phyloP scores from a whole-genome alignment of 2,113 vertebrate species.

The Melanostigma gelatinosum region DNA sequence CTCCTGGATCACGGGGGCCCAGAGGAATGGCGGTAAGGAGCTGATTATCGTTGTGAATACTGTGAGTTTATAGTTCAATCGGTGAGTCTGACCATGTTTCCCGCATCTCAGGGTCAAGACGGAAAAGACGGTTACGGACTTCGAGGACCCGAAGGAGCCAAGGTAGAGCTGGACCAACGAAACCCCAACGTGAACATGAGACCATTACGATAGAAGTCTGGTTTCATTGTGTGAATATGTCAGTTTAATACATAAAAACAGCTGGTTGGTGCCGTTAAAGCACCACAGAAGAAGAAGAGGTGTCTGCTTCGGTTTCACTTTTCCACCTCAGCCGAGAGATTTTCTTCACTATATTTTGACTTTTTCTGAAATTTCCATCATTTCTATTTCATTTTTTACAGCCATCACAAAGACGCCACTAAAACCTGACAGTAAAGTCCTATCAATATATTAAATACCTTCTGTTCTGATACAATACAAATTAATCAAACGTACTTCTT shows the following conservation, averaged over 20 bases:
- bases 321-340: too few species aligned
- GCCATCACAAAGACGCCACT: too few species aligned
- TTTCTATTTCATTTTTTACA: too few species aligned
- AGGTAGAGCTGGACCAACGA: neutral
- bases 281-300: neutral
- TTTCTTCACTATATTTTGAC: too few species aligned
- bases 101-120: slow-evolving; percentile 10
- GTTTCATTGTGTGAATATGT: neutral
- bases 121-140: neutral
- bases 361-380: too few species aligned
- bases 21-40: neutral
- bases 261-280: neutral
- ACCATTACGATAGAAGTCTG: neutral
- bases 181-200: neutral
- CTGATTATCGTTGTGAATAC: neutral
- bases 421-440: too few species aligned
- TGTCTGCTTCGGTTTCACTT: too few species aligned
- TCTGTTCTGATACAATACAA: neutral
- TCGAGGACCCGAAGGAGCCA: neutral
- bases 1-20: neutral
- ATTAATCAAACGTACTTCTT: neutral
- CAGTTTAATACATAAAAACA: neutral
- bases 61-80: neutral
- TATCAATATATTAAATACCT: neutral
- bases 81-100: neutral